phyloP scores from a whole-genome alignment of 2,797 vertebrate species.

The Epinephelus coioides region DNA sequence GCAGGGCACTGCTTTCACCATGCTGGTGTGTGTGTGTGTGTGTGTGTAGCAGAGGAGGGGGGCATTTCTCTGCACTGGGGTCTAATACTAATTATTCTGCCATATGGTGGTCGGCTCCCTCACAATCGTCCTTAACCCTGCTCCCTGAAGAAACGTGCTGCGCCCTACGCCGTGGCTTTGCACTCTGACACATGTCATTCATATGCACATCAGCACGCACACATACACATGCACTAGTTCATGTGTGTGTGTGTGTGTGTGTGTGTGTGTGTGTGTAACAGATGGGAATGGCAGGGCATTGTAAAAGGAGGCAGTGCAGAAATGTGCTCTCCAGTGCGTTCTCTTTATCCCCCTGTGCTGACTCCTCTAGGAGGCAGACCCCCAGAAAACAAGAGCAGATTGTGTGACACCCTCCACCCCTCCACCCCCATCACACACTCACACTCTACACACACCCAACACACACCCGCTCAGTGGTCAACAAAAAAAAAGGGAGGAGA shows the following conservation, averaged over 20 bases:
- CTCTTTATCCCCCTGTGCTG: conserved; percentile 90
- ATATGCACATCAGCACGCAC: conserved; percentile 78
- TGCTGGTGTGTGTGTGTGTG: conserved; percentile 47
- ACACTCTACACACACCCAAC: conserved; percentile 12
- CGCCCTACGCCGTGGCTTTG: conserved; percentile 80
- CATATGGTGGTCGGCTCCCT: conserved; percentile 94
- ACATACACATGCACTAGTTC: conserved; percentile 42
- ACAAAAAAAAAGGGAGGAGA: conserved; percentile 46
- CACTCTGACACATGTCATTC: conserved; percentile 96
- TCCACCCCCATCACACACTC: conserved; percentile 7
- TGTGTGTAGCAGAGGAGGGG: conserved; percentile 62
- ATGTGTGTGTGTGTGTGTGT: conserved; percentile 3
- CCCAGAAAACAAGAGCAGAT: conserved; percentile 93
- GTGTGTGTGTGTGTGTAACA: conserved; percentile 85
- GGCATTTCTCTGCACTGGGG: conserved; percentile 90
- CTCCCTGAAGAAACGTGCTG: conserved; percentile 83
- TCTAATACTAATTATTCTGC: conserved; percentile 97
- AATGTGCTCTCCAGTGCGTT: conserved; percentile 89
- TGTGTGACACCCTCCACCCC: conserved; percentile 85
- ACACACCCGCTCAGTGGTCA: conserved; percentile 50
- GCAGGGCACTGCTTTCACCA: conserved; percentile 84
- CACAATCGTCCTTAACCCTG: conserved; percentile 88
- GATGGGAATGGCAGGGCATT: conserved; percentile 94
- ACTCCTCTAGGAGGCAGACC: conserved; percentile 89
- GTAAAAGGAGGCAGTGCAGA: conserved; percentile 89